Evolutionary conservation across 2,113 vertebrate species (phyloP).

Genomic region (Piaya cayana): DNA sequence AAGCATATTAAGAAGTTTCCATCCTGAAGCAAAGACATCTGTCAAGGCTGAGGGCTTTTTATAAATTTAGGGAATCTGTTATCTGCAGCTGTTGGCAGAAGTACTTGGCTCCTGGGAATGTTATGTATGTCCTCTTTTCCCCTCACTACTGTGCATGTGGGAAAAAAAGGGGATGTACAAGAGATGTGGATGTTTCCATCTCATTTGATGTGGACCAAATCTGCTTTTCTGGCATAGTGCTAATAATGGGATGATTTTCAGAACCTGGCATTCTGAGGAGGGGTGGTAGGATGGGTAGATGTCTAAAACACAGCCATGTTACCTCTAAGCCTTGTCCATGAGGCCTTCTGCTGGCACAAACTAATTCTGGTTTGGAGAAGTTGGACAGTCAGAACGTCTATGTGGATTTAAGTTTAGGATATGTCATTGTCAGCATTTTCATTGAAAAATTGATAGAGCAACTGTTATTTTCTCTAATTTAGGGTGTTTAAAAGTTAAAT

Average conservation of each 20-base stretch:
- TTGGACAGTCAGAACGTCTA: not conserved
- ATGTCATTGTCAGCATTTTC: not conserved
- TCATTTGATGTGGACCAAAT: not conserved
- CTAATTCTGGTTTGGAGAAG: not conserved
- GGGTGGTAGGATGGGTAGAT: not conserved
- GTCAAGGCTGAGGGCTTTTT: not conserved
- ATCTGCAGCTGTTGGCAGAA: not conserved
- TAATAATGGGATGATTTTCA: not conserved
- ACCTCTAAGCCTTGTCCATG: not conserved
- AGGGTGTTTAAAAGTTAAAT: not conserved
- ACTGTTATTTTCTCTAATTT: not conserved
- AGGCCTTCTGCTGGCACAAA: not conserved
- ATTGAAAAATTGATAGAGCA: not conserved
- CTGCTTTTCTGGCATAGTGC: not conserved
- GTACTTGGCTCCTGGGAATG: not conserved
- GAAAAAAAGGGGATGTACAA: not conserved
- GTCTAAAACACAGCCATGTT: not conserved
- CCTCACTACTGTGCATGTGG: not conserved
- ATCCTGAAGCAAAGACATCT: not conserved
- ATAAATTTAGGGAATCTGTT: not conserved
- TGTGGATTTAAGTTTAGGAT: not conserved
- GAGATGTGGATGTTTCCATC: not conserved
- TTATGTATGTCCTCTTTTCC: not conserved
- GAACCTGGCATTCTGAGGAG: not conserved
- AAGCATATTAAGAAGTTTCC: not conserved